Conservation (phyloP, 2,797 vertebrate species). For the Sebastolobus altivelis region DNA sequence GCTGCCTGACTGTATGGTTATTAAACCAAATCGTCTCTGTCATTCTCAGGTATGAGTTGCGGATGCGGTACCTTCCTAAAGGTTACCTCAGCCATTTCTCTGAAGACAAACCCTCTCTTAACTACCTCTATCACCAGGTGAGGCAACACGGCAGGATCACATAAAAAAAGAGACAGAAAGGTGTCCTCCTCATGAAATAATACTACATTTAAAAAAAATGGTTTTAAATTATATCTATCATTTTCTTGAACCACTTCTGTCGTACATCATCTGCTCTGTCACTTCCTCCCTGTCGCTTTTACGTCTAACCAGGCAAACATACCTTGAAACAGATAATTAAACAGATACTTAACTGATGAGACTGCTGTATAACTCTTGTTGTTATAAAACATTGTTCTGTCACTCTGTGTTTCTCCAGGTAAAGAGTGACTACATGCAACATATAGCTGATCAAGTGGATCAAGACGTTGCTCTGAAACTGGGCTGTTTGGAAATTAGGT, state of each 20-base stretch:
- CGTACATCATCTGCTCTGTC: neutral
- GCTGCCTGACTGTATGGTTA: neutral
- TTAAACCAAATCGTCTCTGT: slow-evolving; percentile 38
- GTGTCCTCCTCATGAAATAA: neutral
- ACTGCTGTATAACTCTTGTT: neutral
- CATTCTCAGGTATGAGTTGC: slow-evolving; percentile 92
- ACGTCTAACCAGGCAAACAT: neutral
- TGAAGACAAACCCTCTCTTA: slow-evolving; percentile 97
- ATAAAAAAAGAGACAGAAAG: neutral
- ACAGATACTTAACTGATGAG: neutral
- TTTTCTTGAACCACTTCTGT: neutral
- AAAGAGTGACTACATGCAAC: slow-evolving; percentile 97
- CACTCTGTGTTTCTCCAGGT: slow-evolving; percentile 83
- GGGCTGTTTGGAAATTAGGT: slow-evolving; percentile 99
- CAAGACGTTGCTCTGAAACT: slow-evolving; percentile 98
- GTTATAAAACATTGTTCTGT: neutral
- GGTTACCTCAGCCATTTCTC: slow-evolving; percentile 97
- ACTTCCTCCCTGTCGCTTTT: neutral
- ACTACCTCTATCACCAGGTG: slow-evolving; percentile 99
- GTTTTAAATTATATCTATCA: neutral
- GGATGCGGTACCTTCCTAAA: slow-evolving; percentile 98
- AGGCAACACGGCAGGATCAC: slow-evolving; percentile 16
- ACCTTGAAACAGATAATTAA: neutral
- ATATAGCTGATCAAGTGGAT: slow-evolving; percentile 96
- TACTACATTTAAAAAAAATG: neutral